Percentiles rank a stretch among this genome's conserved stretches.
Evolutionary conservation across 1,140 invertebrate species (phyloP).

Genomic region (Physella acuta): DNA sequence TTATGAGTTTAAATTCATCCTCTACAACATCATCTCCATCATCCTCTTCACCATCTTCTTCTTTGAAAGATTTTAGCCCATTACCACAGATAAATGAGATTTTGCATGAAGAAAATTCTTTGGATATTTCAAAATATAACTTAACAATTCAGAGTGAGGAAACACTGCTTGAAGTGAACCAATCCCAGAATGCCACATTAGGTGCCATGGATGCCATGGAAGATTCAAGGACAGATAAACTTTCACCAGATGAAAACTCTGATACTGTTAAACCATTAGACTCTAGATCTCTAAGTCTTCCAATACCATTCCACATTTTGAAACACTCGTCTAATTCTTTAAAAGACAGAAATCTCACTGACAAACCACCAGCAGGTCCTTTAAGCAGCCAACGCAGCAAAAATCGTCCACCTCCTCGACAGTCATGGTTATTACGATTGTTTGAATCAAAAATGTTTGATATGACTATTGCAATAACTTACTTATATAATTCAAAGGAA

Average conservation of each 20-base stretch:
- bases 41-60: not conserved
- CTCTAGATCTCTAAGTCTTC: slow-evolving; percentile 15
- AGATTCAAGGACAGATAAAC: not conserved
- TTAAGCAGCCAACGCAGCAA: slow-evolving; percentile 2
- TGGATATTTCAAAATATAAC: too few species aligned
- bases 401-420: slow-evolving; percentile 37
- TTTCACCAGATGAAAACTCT: not conserved
- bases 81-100: not conserved
- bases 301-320: slow-evolving; percentile 15
- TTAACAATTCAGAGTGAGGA: too few species aligned
- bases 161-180: too few species aligned
- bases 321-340: not conserved
- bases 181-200: slow-evolving; percentile 14
- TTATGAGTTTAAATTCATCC: not conserved
- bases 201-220: not conserved
- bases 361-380: slow-evolving; percentile 13
- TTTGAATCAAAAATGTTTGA: slow-evolving; percentile 97
- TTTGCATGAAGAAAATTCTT: not conserved
- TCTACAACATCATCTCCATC: not conserved
- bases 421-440: slow-evolving; percentile 77
- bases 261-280: not conserved
- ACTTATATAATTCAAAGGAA: slow-evolving; percentile 97
- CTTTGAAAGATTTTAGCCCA: not conserved
- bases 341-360: slow-evolving; percentile 20
- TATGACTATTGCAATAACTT: slow-evolving; percentile 95